Evolutionary conservation across 2,797 vertebrate genomes (phyloP).

Genomic region (Enteromius treurensis): DNA sequence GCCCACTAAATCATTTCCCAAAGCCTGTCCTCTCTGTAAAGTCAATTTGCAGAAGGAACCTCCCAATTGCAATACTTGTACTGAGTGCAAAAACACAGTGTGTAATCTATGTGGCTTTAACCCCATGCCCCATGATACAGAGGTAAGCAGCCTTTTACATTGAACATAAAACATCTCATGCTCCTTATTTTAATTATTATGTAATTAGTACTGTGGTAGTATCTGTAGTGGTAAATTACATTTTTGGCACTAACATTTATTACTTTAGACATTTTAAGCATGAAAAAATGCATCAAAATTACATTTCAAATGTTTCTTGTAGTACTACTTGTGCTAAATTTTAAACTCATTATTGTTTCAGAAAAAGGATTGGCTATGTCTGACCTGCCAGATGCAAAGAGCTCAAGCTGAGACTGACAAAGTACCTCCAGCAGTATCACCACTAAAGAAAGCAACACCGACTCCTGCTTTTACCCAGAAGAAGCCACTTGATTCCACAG

Average conservation of each 20-base stretch:
- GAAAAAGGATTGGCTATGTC: constrained; percentile 74
- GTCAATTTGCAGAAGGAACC: constrained; percentile 82
- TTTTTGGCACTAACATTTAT: neutral
- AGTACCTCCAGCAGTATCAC: constrained; percentile 28
- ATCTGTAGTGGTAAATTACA: neutral
- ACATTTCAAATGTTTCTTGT: neutral
- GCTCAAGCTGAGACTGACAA: constrained; percentile 74
- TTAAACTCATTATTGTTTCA: constrained; percentile 36
- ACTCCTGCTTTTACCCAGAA: constrained; percentile 52
- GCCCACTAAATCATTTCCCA: constrained; percentile 60
- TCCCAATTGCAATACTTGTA: constrained; percentile 90
- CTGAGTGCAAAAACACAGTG: constrained; percentile 88
- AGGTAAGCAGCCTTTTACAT: constrained; percentile 77
- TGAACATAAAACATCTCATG: neutral
- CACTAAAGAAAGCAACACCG: constrained; percentile 70
- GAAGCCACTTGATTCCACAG: constrained; percentile 29
- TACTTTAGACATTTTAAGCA: neutral
- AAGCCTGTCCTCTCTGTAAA: constrained; percentile 89
- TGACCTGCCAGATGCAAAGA: constrained; percentile 88
- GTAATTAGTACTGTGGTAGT: neutral
- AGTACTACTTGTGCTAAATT: neutral
- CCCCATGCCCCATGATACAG: constrained; percentile 84
- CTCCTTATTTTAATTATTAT: neutral
- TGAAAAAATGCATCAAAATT: neutral
- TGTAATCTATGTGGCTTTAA: constrained; percentile 98